phyloP scores from a whole-genome alignment of 2,113 vertebrate genomes.

The Nothoprocta perdicaria region DNA sequence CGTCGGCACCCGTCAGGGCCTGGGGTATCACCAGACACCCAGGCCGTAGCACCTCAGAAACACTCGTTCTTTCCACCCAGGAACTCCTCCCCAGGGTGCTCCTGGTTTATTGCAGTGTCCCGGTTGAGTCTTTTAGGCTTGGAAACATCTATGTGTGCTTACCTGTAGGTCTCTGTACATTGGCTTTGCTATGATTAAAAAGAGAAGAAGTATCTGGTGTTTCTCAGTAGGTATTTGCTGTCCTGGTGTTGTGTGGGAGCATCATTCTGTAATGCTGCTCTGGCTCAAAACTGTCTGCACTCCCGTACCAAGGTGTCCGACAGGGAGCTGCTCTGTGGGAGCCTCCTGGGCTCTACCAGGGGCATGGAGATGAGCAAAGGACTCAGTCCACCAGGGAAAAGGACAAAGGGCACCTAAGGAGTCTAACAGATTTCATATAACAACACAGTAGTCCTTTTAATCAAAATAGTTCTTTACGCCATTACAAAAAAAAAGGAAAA shows the following conservation, averaged over 20 bases:
- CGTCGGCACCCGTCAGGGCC: neutral
- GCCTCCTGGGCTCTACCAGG: rapidly evolving
- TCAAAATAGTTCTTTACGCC: neutral
- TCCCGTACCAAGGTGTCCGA: rapidly evolving
- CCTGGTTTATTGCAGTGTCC: neutral
- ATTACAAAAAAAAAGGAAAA: neutral
- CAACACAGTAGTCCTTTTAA: neutral
- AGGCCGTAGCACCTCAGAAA: neutral
- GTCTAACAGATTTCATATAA: neutral
- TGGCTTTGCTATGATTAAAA: neutral
- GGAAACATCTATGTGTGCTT: neutral
- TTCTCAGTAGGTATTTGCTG: neutral
- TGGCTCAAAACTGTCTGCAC: rapidly evolving
- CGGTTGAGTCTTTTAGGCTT: neutral
- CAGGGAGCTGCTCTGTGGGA: too few species aligned
- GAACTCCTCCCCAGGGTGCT: neutral
- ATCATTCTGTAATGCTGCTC: neutral
- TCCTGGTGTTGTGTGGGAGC: neutral
- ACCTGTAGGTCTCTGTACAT: neutral
- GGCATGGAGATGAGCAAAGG: rapidly evolving
- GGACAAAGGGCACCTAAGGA: neutral
- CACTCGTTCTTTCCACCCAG: neutral
- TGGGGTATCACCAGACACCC: neutral
- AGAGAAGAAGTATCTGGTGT: neutral
- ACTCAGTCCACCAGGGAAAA: neutral